Evolutionary conservation across 92 coral and sea anemone species (phyloP).

Genomic region (Phenganax marumi): DNA sequence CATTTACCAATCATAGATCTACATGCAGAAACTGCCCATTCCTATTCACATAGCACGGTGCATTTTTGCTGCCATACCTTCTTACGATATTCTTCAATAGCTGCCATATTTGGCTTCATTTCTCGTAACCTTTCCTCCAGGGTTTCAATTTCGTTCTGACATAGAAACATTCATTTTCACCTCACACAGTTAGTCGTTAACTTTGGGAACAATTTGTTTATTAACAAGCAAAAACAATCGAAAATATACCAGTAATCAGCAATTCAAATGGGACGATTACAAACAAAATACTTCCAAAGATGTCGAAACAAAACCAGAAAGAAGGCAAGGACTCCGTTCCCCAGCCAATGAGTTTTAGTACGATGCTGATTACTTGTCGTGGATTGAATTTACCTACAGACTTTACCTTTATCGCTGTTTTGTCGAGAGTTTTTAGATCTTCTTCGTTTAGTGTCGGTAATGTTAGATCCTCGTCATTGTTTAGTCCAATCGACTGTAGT

Average conservation of each 20-base stretch:
- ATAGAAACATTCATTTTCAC: background rate
- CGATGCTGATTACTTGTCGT: background rate
- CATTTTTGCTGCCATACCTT: conserved; percentile 58
- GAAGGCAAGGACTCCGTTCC: too few relatives aligned
- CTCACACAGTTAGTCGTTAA: background rate
- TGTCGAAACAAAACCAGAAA: too few relatives aligned
- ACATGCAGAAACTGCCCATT: background rate
- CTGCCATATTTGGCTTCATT: conserved; percentile 98
- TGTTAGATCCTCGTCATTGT: conserved; percentile 59
- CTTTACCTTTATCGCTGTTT: conserved; percentile 72
- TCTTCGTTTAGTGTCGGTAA: conserved; percentile 73
- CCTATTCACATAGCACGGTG: background rate
- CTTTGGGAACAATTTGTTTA: too few relatives aligned
- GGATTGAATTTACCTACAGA: background rate
- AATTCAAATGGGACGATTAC: too few relatives aligned
- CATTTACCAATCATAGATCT: too few relatives aligned
- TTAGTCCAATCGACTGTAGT: conserved; percentile 68
- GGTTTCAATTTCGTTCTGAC: conserved; percentile 67
- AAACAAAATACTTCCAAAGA: too few relatives aligned
- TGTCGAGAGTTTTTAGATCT: conserved; percentile 67
- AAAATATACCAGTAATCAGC: too few relatives aligned
- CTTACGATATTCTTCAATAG: conserved; percentile 95
- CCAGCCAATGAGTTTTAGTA: too few relatives aligned
- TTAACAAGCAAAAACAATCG: too few relatives aligned
- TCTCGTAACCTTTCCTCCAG: conserved; percentile 79